A percentile compares a stretch with the other conserved stretches of the same genome.
Conservation (phyloP, 2,888 invertebrate genomes). For the Cheilosia impressa region DNA sequence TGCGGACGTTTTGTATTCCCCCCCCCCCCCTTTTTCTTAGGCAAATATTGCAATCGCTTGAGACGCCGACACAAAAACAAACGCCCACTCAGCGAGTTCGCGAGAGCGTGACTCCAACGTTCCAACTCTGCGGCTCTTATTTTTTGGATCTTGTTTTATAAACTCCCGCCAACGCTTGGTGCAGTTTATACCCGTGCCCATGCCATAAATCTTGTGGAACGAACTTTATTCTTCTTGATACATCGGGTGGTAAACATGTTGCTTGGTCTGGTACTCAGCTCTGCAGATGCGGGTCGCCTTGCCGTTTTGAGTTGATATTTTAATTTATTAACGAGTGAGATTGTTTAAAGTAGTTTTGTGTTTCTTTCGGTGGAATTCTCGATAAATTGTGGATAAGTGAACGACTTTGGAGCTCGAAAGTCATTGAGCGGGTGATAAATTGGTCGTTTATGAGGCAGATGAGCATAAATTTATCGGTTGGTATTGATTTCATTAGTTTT, state of each 20-base stretch:
- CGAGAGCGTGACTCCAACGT: constrained; percentile 52
- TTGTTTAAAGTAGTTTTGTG: constrained; percentile 9
- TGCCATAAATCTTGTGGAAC: constrained; percentile 54
- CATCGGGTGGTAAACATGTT: constrained; percentile 49
- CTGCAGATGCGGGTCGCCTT: constrained; percentile 19
- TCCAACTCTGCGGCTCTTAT: not conserved
- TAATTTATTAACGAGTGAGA: constrained; percentile 45
- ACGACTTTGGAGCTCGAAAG: constrained; percentile 20
- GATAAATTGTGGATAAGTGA: constrained; percentile 44
- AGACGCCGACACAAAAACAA: constrained; percentile 43
- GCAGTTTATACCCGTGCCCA: not conserved
- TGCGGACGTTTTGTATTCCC: constrained; percentile 8
- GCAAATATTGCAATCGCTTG: constrained; percentile 30
- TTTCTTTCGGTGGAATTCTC: constrained; percentile 5
- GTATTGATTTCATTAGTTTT: constrained; percentile 17
- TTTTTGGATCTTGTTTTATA: constrained; percentile 6
- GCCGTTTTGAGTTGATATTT: constrained; percentile 34
- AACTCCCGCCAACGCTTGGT: constrained; percentile 56
- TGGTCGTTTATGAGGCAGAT: constrained; percentile 23
- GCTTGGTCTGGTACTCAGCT: not conserved
- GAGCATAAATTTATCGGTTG: constrained; percentile 6
- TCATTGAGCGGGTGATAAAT: constrained; percentile 40
- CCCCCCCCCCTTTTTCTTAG: constrained; percentile 34
- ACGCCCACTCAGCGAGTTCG: constrained; percentile 53
- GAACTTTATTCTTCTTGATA: constrained; percentile 17